phyloP scores from a whole-genome alignment of 2,888 invertebrate species.

The Tetheella fluctuosa region DNA sequence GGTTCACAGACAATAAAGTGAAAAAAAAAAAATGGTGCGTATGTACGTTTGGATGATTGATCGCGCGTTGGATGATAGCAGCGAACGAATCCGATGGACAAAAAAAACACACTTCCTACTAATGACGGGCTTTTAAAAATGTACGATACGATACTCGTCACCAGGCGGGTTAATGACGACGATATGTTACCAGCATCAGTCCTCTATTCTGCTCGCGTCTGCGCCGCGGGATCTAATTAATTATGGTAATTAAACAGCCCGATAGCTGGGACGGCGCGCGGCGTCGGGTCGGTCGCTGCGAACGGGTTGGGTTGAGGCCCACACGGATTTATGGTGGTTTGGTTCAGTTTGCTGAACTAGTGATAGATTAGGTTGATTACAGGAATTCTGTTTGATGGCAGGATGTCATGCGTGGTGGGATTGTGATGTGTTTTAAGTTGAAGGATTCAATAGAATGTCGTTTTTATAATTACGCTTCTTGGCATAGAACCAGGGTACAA shows the following conservation, averaged over 20 bases:
- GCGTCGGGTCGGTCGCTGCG: slow-evolving; percentile 39
- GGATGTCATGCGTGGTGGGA: slow-evolving; percentile 13
- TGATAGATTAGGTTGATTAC: slow-evolving; percentile 15
- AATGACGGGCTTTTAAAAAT: slow-evolving; percentile 74
- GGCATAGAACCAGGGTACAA: too few relatives aligned
- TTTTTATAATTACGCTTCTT: too few relatives aligned
- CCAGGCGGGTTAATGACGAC: slow-evolving; percentile 68
- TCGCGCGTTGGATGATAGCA: slow-evolving; percentile 62
- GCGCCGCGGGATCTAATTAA: slow-evolving; percentile 78
- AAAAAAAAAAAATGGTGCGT: slow-evolving; percentile 26
- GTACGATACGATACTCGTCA: slow-evolving; percentile 68
- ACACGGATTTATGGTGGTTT: slow-evolving; percentile 41
- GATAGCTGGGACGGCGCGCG: slow-evolving; percentile 52
- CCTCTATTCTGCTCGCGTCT: slow-evolving; percentile 78
- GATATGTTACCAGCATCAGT: slow-evolving; percentile 79
- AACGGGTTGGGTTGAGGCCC: slow-evolving; percentile 46
- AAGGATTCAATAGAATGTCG: background rate
- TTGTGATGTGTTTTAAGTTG: slow-evolving; percentile 18
- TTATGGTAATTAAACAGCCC: slow-evolving; percentile 80
- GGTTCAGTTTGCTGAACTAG: slow-evolving; percentile 14
- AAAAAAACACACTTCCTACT: slow-evolving; percentile 69
- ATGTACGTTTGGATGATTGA: slow-evolving; percentile 67
- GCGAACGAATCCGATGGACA: slow-evolving; percentile 44
- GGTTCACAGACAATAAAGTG: slow-evolving; percentile 40
- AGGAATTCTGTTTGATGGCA: slow-evolving; percentile 24